A percentile compares a stretch with the other conserved stretches of the same genome.
These are phyloP conservation scores for Saxidomus purpurata DNA, from an alignment of 1,140 invertebrate genomes.

Conservation along the genomic window DNA sequence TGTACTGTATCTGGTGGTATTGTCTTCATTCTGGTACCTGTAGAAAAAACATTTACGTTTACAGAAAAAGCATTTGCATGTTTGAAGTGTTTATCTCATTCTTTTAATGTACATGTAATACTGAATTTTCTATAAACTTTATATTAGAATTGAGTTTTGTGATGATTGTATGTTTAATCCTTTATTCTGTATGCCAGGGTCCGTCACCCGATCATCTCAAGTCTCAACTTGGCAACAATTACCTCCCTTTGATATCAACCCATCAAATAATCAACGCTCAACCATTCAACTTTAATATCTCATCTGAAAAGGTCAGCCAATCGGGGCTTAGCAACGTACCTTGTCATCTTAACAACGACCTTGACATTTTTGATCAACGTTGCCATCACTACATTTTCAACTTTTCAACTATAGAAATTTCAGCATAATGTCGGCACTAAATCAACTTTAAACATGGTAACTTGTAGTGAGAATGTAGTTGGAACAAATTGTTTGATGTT, in stretches of 20 bases:
- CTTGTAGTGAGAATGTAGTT: conserved; percentile 28
- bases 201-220: conserved; percentile 34
- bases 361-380: conserved; percentile 37
- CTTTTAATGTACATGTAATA: too few relatives aligned
- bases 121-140: too few relatives aligned
- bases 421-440: conserved; percentile 14
- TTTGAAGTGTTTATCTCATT: too few relatives aligned
- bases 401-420: conserved; percentile 48
- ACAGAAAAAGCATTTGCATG: too few relatives aligned
- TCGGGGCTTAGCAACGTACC: conserved; percentile 37
- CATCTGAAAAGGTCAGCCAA: conserved; percentile 33
- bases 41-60: too few relatives aligned
- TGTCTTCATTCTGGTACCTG: too few relatives aligned
- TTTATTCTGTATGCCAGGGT: conserved; percentile 54
- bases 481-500: neutral
- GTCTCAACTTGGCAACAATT: conserved; percentile 30
- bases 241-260: conserved; percentile 46
- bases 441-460: conserved; percentile 38
- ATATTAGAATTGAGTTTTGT: too few relatives aligned
- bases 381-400: conserved; percentile 52
- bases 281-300: conserved; percentile 39
- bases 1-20: too few relatives aligned
- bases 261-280: conserved; percentile 50
- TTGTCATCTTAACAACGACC: conserved; percentile 48
- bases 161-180: conserved; percentile 15